Evolutionary conservation across 2,797 vertebrate genomes (phyloP).

Genomic region (Euphonia xanthogaster): DNA sequence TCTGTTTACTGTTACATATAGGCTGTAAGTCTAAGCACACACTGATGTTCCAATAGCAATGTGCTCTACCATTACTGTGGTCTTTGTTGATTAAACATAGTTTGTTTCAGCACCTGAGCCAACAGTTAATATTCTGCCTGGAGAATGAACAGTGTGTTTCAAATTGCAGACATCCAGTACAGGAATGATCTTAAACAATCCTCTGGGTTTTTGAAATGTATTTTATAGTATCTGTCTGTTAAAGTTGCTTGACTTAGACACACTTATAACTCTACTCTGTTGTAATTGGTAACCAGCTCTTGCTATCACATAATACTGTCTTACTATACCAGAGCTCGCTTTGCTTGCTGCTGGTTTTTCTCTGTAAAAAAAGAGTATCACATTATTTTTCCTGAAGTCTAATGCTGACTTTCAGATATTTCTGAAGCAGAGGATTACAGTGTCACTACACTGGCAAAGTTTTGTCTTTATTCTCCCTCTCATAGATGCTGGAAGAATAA

Average conservation of each 20-base stretch:
- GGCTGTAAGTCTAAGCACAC: neutral
- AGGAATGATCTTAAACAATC: neutral
- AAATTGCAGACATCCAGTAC: neutral
- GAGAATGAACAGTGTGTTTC: neutral
- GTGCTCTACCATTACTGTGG: neutral
- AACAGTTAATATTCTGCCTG: neutral
- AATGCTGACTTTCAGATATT: neutral
- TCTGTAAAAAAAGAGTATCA: neutral
- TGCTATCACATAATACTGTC: neutral
- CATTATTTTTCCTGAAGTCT: neutral
- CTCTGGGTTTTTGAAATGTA: neutral
- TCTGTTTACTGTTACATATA: neutral
- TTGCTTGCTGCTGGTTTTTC: neutral
- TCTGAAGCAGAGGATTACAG: slow-evolving; percentile 15
- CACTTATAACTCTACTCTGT: neutral
- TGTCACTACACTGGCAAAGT: slow-evolving; percentile 41
- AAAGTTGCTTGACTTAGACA: neutral
- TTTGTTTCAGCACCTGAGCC: neutral
- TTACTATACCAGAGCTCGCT: neutral
- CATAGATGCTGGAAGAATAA: slow-evolving; percentile 42
- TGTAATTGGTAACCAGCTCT: neutral
- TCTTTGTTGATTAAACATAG: neutral
- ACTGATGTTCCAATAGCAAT: neutral
- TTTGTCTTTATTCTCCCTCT: slow-evolving; percentile 43
- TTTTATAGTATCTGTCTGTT: neutral